These are phyloP conservation scores for Cerastis leucographa DNA, from an alignment of 2,888 invertebrate species.

Conservation along the genomic window DNA sequence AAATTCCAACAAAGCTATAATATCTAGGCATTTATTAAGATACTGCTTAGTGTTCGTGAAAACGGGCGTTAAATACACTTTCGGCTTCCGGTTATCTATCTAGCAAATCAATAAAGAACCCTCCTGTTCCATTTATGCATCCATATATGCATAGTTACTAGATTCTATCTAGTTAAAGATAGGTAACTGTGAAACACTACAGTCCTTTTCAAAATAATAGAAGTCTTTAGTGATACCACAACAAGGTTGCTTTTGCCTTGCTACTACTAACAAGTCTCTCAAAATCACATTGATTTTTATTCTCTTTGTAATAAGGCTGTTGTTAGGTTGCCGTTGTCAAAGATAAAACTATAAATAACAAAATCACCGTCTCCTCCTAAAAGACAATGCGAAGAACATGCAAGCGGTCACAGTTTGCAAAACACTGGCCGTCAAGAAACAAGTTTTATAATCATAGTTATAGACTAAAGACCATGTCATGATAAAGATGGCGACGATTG, in stretches of 20 bases:
- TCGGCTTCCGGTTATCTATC: too few relatives aligned
- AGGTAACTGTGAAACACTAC: constrained; percentile 11
- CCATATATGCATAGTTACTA: too few relatives aligned
- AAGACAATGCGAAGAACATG: constrained; percentile 82
- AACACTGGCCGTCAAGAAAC: constrained; percentile 83
- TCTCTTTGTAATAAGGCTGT: neutral
- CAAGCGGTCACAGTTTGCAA: constrained; percentile 81
- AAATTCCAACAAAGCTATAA: neutral
- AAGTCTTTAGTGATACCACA: neutral
- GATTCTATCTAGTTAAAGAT: neutral
- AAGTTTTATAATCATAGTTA: constrained; percentile 83
- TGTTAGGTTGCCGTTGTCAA: neutral
- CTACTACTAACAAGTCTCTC: neutral
- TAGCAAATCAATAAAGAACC: neutral
- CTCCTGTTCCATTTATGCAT: neutral
- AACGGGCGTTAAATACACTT: neutral
- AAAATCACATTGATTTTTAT: neutral
- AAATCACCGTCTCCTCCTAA: constrained; percentile 80
- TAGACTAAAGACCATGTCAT: constrained; percentile 81
- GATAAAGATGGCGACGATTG: constrained; percentile 80
- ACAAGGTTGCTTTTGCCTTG: neutral
- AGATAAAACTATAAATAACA: neutral
- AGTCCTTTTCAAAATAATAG: neutral
- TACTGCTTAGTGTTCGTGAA: neutral
- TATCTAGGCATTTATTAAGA: neutral